Conservation (phyloP, 2,113 vertebrate species). For the Neogobius melanostomus region DNA sequence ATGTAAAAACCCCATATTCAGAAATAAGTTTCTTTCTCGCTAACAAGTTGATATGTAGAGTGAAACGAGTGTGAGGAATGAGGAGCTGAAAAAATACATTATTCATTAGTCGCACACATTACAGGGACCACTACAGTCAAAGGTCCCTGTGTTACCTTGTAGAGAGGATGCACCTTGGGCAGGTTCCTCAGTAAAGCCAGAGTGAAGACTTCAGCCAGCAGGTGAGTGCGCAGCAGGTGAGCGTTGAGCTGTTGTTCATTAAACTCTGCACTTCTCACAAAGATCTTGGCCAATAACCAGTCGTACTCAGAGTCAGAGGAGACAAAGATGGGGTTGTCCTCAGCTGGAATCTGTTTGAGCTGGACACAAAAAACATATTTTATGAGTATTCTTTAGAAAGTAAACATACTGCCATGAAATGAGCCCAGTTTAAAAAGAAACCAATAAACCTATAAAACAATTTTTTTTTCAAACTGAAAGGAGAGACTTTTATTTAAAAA, state of each 20-base stretch:
- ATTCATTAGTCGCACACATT: neutral
- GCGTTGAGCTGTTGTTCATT: constrained; percentile 66
- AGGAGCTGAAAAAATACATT: constrained; percentile 53
- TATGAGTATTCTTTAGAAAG: no score
- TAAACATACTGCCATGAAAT: neutral
- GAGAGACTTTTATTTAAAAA: no score
- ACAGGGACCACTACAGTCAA: neutral
- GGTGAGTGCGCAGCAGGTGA: constrained; percentile 78
- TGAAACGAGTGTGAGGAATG: constrained; percentile 64
- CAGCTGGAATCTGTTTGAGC: constrained; percentile 61
- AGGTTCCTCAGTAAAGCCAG: constrained; percentile 75
- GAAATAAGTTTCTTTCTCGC: constrained; percentile 52
- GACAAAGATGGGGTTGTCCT: constrained; percentile 71
- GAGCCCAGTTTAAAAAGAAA: no score
- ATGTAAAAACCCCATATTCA: constrained; percentile 37
- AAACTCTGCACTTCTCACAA: constrained; percentile 78
- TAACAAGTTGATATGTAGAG: constrained; percentile 63
- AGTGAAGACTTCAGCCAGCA: constrained; percentile 77
- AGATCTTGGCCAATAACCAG: constrained; percentile 78
- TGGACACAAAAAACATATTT: constrained; percentile 3
- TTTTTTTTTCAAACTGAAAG: no score
- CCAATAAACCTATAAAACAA: no score
- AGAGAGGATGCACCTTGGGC: constrained; percentile 77
- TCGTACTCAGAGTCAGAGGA: constrained; percentile 72
- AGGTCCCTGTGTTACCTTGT: constrained; percentile 66